These are phyloP conservation scores for Porphyrio hochstetteri DNA, from an alignment of 2,113 vertebrate genomes.

Conservation along the genomic window DNA sequence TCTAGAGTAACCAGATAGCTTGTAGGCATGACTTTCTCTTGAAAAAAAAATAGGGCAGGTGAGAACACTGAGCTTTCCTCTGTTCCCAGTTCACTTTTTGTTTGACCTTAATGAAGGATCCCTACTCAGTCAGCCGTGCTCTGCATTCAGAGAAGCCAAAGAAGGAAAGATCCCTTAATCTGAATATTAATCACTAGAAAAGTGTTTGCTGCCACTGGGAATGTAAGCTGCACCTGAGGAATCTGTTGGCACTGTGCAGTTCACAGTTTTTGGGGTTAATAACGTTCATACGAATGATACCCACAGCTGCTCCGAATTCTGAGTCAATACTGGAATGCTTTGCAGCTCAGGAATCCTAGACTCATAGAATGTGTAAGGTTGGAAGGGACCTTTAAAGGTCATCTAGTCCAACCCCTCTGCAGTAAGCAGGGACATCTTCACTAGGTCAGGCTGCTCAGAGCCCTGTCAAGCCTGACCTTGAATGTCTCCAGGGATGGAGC, in stretches of 20 bases:
- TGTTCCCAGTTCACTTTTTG: not conserved
- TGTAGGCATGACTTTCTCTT: not conserved
- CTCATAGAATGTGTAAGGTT: no score
- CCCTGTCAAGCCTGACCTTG: no score
- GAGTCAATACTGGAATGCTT: rapidly evolving
- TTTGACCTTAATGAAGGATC: not conserved
- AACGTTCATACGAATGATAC: not conserved
- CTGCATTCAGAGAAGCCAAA: not conserved
- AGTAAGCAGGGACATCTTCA: no score
- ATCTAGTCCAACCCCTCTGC: no score
- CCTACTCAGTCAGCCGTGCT: not conserved
- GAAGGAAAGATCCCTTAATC: not conserved
- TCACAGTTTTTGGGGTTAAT: not conserved
- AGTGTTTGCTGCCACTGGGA: not conserved
- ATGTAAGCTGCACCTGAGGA: not conserved
- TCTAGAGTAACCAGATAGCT: not conserved
- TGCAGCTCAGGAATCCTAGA: no score
- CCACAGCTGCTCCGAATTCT: not conserved
- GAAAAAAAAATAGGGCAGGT: not conserved
- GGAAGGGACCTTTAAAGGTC: no score
- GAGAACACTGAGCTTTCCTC: not conserved
- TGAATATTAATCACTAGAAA: not conserved
- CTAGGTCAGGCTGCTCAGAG: no score
- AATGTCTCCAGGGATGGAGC: no score
- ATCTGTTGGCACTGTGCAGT: not conserved